A percentile compares a stretch with the other conserved stretches of the same genome.
Evolutionary conservation across 1,140 invertebrate genomes (phyloP).

Genomic region (Plectus sambesii): DNA sequence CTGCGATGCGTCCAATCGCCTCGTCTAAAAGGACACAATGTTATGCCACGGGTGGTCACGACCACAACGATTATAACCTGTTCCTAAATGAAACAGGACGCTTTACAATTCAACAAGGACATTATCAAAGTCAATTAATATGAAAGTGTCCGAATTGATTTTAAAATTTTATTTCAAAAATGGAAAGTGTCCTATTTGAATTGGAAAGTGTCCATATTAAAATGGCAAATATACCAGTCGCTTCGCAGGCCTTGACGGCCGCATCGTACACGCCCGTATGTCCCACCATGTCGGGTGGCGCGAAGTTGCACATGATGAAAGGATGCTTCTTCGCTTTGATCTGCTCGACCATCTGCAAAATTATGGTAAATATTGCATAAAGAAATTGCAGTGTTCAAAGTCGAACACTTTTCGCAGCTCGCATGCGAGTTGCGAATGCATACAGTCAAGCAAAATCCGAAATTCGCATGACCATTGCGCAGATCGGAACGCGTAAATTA

Average conservation of each 20-base stretch:
- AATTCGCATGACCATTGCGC: no score
- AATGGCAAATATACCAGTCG: slow-evolving; percentile 45
- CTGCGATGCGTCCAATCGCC: slow-evolving; percentile 44
- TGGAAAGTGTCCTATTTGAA: no score
- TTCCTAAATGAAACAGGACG: no score
- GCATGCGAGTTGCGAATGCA: no score
- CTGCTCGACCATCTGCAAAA: slow-evolving; percentile 46
- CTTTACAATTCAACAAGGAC: no score
- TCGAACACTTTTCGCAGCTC: no score
- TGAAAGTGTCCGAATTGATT: slow-evolving; percentile 28
- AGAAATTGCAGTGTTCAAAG: no score
- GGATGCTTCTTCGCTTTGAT: slow-evolving; percentile 46
- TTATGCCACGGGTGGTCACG: not conserved
- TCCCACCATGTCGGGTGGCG: slow-evolving; percentile 52
- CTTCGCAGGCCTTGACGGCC: slow-evolving; percentile 48
- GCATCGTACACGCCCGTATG: slow-evolving; percentile 51
- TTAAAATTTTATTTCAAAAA: no score
- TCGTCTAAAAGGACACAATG: slow-evolving; percentile 40
- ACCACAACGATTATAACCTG: no score
- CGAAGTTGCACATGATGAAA: slow-evolving; percentile 53
- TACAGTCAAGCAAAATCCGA: no score
- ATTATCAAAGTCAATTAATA: not conserved
- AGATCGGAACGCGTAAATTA: no score
- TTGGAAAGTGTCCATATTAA: no score
- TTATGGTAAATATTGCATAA: slow-evolving; percentile 6